Conservation (phyloP, 1,140 invertebrate genomes). For the Drosophila chauvacae region DNA sequence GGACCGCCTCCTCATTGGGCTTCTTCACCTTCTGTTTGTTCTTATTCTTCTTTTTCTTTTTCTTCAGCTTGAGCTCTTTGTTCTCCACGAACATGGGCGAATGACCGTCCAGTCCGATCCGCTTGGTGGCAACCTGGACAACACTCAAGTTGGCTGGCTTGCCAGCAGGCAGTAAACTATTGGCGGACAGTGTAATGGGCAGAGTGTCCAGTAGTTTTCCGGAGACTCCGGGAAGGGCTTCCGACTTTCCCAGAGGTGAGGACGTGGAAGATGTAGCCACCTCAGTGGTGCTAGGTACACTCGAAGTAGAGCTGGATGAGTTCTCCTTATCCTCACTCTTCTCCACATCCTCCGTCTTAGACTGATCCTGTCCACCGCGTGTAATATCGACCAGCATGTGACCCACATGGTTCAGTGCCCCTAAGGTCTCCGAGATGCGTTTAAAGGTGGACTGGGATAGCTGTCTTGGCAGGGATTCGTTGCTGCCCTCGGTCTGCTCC, state of each 20-base stretch:
- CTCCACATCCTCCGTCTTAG: slow-evolving; percentile 71
- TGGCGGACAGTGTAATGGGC: slow-evolving; percentile 59
- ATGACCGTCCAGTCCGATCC: slow-evolving; percentile 73
- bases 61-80: slow-evolving; percentile 79
- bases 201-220: slow-evolving; percentile 59
- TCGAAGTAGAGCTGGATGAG: background rate
- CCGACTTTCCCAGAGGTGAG: slow-evolving; percentile 20
- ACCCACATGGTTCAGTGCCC: slow-evolving; percentile 92
- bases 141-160: slow-evolving; percentile 69
- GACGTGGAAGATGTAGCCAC: background rate
- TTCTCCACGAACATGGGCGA: slow-evolving; percentile 79
- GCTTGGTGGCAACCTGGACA: slow-evolving; percentile 65
- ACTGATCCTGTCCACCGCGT: slow-evolving; percentile 83
- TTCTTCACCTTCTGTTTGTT: slow-evolving; percentile 82
- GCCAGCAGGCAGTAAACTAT: slow-evolving; percentile 69
- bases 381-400: slow-evolving; percentile 93
- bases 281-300: slow-evolving; percentile 19
- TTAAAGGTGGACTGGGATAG: slow-evolving; percentile 87
- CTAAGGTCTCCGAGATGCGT: slow-evolving; percentile 89
- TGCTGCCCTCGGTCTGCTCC: slow-evolving; percentile 57
- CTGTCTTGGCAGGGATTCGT: slow-evolving; percentile 83
- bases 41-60: slow-evolving; percentile 80
- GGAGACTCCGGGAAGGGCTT: slow-evolving; percentile 55
- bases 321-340: slow-evolving; percentile 44
- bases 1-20: slow-evolving; percentile 76